Evolutionary conservation across 2,113 vertebrate species (phyloP).

Genomic region (Phaethornis superciliosus): DNA sequence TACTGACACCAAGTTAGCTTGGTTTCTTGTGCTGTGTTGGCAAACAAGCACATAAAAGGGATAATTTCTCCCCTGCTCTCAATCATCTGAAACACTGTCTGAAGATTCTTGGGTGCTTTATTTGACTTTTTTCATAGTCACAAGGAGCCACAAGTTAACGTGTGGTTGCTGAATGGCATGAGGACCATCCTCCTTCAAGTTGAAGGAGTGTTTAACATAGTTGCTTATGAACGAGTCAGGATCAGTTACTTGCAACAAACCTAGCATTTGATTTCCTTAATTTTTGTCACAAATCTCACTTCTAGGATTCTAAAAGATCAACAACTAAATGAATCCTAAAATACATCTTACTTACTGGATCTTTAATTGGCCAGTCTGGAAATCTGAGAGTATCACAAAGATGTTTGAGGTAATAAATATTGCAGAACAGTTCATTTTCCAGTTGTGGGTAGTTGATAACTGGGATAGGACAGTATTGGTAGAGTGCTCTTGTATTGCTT

Average conservation of each 20-base stretch:
- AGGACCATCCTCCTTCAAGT: not conserved
- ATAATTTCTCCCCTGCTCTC: rapidly evolving
- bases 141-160: not conserved
- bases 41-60: not conserved
- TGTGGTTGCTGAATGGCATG: not conserved
- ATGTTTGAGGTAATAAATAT: slow-evolving; percentile 99
- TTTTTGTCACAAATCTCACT: not conserved
- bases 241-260: not conserved
- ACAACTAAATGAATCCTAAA: not conserved
- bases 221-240: not conserved
- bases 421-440: slow-evolving; percentile 97
- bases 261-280: not conserved
- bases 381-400: slow-evolving; percentile 92
- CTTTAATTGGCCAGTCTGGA: slow-evolving; percentile 96
- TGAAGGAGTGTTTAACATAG: not conserved
- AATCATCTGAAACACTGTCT: not conserved
- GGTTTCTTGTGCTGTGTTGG: rapidly evolving
- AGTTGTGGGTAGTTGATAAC: slow-evolving; percentile 95
- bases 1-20: not conserved
- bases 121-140: not conserved
- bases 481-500: slow-evolving; percentile 97
- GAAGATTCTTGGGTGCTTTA: not conserved
- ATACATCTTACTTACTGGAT: slow-evolving; percentile 83
- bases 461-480: slow-evolving; percentile 97
- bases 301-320: not conserved